Base-by-base conservation (phyloP, 2,113 vertebrate species). In the Himantopus leucocephalus region DNA sequence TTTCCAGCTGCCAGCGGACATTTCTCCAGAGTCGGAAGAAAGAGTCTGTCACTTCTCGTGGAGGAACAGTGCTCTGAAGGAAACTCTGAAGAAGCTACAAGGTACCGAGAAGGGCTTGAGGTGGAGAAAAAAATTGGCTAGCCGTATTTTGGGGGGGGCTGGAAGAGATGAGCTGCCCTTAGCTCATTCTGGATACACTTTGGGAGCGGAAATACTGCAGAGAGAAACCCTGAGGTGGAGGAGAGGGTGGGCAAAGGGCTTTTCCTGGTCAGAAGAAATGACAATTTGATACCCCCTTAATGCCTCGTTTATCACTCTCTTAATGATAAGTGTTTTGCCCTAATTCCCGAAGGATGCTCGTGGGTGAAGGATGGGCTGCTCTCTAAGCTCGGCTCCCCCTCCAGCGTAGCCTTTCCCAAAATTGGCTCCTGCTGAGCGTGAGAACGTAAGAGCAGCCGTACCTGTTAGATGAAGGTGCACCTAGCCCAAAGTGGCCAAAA, bases 71-170 rank as follows among this genome's bases (percentile, higher is more conserved):
- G 35, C 68, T 9, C 87, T 93, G 63, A 95, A 71, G 63, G 94
- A 95, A 21, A 85, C 88, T 5, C 74, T 95, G 58, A 91, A 72
- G 88, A 95, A 72, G 74, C 58, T 95, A 11, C 94, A 81, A 95
- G 94, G 94, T 95, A 91, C 21, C 4, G 19, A n/a, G 64, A 26
- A 62, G n/a, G 55, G 47, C 13, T 74, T 6, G n/a, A 7, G 55
- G 6, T 20, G 26, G 63, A 27, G 16, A 32, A 52, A 62, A 30
- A 10, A 41, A 7, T 10, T 43, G 6, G 3, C 0, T 10, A 8
- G 18, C 3, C 2, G 0, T 5, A 12, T 41, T 73, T 75, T 64
- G 64, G 66, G 41, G 66, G 47, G 34, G 63, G 10, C 27, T 58
- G 67, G 60, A 12, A 45, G 37, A 47, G 50, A n/a, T 12, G 35